A percentile compares a stretch with the other conserved stretches of the same genome.
These are phyloP conservation scores for Amphiura filiformis DNA, from an alignment of 35 echinoderm and acorn worm genomes.

Conservation along the genomic window DNA sequence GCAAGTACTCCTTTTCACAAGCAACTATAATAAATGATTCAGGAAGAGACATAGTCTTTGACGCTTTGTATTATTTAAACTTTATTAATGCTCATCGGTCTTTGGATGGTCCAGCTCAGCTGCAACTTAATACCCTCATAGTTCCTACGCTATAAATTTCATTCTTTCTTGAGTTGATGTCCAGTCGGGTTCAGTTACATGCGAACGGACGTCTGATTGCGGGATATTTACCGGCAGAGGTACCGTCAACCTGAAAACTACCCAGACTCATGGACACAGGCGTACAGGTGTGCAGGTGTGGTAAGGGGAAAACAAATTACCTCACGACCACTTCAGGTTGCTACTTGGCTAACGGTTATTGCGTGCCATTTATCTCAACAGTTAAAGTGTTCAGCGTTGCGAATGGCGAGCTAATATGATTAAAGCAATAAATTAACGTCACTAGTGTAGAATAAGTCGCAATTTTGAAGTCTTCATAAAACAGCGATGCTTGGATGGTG, in stretches of 20 bases:
- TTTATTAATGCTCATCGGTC: no score
- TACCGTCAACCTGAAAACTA: background rate
- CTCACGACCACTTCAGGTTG: background rate
- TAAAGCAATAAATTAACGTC: conserved; percentile 15
- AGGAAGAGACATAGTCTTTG: no score
- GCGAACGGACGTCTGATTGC: background rate
- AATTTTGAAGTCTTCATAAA: background rate
- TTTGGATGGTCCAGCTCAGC: no score
- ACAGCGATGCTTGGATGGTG: background rate
- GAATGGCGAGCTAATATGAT: background rate
- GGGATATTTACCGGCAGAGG: background rate
- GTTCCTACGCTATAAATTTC: no score
- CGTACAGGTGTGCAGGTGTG: background rate
- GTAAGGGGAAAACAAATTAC: background rate
- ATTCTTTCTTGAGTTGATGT: background rate
- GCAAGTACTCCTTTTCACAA: no score
- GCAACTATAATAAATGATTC: no score
- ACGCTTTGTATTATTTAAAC: no score
- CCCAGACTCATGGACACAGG: background rate
- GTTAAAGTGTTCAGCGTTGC: background rate
- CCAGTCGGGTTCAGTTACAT: background rate
- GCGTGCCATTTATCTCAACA: background rate
- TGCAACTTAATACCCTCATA: no score
- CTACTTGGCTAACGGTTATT: background rate
- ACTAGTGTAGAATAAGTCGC: background rate